Conservation (phyloP, 2,888 invertebrate species). For the Steromphala cineraria region DNA sequence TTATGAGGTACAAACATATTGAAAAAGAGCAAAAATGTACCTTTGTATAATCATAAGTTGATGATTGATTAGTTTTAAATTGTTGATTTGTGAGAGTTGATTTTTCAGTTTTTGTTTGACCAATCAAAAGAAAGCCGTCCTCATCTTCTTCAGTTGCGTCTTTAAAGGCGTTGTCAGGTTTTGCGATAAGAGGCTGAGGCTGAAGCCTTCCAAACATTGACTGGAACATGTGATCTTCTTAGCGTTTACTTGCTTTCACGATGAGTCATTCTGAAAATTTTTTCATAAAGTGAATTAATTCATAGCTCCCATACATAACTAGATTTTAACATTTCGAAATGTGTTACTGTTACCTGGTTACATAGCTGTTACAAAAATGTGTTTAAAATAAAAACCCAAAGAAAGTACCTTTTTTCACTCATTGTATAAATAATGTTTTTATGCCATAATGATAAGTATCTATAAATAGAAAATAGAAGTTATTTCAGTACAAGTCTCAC, state of each 20-base stretch:
- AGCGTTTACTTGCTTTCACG: not conserved
- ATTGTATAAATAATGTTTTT: too few species aligned
- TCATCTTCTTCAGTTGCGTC: conserved; percentile 1
- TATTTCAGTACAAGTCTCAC: too few species aligned
- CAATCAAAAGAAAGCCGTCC: conserved; percentile 31
- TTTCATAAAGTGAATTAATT: too few species aligned
- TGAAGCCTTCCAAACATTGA: not conserved
- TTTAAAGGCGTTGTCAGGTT: not conserved
- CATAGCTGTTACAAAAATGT: too few species aligned
- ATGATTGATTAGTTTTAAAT: not conserved
- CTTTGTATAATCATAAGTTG: conserved; percentile 8
- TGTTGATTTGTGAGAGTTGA: not conserved
- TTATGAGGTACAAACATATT: not conserved
- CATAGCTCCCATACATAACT: too few species aligned
- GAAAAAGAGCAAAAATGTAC: not conserved
- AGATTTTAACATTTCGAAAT: too few species aligned
- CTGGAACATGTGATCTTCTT: not conserved
- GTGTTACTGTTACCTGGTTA: too few species aligned
- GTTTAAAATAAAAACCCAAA: too few species aligned
- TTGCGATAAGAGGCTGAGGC: not conserved
- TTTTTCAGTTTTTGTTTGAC: conserved; percentile 19
- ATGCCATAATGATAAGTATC: too few species aligned
- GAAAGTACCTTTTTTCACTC: too few species aligned
- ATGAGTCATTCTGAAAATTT: not conserved
- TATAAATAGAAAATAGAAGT: too few species aligned